Percentiles rank a stretch among this genome's conserved stretches.
Evolutionary conservation across 2,888 invertebrate species (phyloP).

Genomic region (Nomada fucata): DNA sequence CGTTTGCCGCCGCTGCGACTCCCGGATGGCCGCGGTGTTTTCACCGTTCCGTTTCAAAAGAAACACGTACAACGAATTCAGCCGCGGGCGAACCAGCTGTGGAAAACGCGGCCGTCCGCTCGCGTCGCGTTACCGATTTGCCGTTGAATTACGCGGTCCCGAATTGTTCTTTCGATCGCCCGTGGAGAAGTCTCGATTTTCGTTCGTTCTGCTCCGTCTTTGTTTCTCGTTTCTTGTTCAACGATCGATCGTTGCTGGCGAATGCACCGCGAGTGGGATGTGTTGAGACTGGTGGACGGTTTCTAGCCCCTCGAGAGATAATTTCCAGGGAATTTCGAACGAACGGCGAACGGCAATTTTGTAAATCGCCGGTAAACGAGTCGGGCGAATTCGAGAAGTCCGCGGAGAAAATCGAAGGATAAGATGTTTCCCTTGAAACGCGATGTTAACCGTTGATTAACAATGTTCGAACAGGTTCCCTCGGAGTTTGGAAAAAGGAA

Average conservation of each 20-base stretch:
- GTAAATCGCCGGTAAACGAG: too few species aligned
- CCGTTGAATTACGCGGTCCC: constrained; percentile 13
- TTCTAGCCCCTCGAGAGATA: background rate
- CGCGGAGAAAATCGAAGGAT: too few species aligned
- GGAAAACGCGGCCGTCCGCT: constrained; percentile 5
- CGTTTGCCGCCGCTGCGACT: background rate
- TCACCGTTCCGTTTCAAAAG: constrained; percentile 29
- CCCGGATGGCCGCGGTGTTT: background rate
- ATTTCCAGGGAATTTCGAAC: background rate
- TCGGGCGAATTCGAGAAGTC: too few species aligned
- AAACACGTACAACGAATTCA: constrained; percentile 37
- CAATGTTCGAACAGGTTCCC: too few species aligned
- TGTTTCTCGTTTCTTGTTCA: background rate
- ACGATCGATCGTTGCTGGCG: background rate
- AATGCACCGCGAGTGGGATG: background rate
- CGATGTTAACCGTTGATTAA: too few species aligned
- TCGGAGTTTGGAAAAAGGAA: too few species aligned
- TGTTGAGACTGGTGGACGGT: background rate
- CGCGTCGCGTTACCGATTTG: constrained; percentile 25
- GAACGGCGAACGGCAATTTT: too few species aligned
- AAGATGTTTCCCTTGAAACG: too few species aligned
- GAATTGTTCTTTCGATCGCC: constrained; percentile 14
- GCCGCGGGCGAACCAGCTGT: constrained; percentile 12
- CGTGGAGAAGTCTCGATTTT: constrained; percentile 6
- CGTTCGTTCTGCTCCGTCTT: too few species aligned